Percentiles rank a stretch among this genome's conserved stretches.
Evolutionary conservation across 1,140 invertebrate genomes (phyloP).

Genomic region (Aphidius ervi): DNA sequence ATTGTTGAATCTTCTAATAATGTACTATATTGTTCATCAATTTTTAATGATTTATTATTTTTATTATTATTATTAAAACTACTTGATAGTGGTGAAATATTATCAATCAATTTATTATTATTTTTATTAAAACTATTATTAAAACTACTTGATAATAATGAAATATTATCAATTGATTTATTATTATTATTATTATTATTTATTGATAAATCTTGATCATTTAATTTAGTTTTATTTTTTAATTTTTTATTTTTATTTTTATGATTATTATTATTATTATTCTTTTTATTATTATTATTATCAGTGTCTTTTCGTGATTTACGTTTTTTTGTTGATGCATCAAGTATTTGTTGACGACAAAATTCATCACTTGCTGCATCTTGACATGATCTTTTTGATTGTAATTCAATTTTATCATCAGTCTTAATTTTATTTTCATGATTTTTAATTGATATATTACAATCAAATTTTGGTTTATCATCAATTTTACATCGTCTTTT

Average conservation of each 20-base stretch:
- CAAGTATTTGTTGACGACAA: conserved; percentile 34
- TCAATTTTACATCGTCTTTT: conserved; percentile 33
- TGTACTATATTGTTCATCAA: too few relatives aligned
- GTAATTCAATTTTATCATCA: conserved; percentile 18
- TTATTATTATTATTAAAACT: too few relatives aligned
- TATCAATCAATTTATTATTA: too few relatives aligned
- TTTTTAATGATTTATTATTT: too few relatives aligned
- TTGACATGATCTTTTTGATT: conserved; percentile 41
- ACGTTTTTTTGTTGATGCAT: conserved; percentile 39
- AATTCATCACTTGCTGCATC: conserved; percentile 37
- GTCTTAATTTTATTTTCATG: conserved; percentile 3
- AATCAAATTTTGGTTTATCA: conserved; percentile 33
- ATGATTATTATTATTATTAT: conserved; percentile 20
- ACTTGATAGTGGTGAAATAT: too few relatives aligned
- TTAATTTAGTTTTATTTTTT: conserved; percentile 14
- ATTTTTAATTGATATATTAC: conserved; percentile 23
- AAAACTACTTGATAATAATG: too few relatives aligned
- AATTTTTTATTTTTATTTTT: conserved; percentile 22
- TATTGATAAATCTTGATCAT: too few relatives aligned
- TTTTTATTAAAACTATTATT: too few relatives aligned
- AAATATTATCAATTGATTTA: too few relatives aligned
- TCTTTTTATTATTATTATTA: conserved; percentile 6
- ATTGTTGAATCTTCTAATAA: background rate
- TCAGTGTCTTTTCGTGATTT: conserved; percentile 41
- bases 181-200: too few relatives aligned